Evolutionary conservation across 2,888 invertebrate genomes (phyloP).

Genomic region (Cacoxenus indagator): DNA sequence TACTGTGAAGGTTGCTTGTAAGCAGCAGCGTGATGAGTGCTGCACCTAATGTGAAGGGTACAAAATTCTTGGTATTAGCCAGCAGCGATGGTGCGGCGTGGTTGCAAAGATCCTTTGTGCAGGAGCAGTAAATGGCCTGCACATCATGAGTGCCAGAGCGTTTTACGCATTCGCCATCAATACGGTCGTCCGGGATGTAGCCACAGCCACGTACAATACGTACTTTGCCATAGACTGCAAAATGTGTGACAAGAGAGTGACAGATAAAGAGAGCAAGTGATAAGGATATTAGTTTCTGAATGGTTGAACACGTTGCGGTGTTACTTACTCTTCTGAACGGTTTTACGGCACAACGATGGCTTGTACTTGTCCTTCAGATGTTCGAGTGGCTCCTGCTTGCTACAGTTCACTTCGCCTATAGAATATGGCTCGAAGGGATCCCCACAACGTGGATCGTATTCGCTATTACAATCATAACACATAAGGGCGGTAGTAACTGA

Average conservation of each 20-base stretch:
- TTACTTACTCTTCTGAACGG: constrained; percentile 80
- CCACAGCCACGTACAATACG: constrained; percentile 87
- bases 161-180: constrained; percentile 76
- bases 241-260: not conserved
- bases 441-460: constrained; percentile 89
- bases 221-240: constrained; percentile 81
- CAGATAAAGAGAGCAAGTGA: not conserved
- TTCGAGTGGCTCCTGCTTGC: constrained; percentile 79
- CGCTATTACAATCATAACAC: constrained; percentile 94
- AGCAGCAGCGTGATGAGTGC: constrained; percentile 13
- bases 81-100: constrained; percentile 67
- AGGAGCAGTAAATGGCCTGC: constrained; percentile 82
- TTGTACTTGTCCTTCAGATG: constrained; percentile 73
- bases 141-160: constrained; percentile 83
- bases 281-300: not conserved
- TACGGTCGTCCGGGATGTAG: constrained; percentile 77
- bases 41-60: constrained; percentile 51
- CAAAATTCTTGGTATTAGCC: constrained; percentile 51
- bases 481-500: constrained; percentile 76
- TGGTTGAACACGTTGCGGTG: constrained; percentile 2
- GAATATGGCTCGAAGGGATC: constrained; percentile 90
- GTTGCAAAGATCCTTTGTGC: constrained; percentile 84
- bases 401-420: constrained; percentile 87
- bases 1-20: constrained; percentile 36
- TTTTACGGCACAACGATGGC: constrained; percentile 84